phyloP scores from a whole-genome alignment of 92 coral and sea anemone species.

The Phenganax stokvisi region DNA sequence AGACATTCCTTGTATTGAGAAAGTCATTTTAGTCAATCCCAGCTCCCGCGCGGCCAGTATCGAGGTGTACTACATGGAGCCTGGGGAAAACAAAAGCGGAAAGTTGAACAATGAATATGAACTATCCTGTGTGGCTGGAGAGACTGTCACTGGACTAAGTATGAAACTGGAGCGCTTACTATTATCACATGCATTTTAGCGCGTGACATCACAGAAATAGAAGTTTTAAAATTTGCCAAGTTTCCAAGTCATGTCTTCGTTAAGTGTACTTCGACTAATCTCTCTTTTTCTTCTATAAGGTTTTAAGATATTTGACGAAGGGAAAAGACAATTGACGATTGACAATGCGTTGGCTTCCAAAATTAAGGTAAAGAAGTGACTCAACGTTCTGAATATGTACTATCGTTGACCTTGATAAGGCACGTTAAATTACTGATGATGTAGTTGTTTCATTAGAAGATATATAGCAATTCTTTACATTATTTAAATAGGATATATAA shows the following conservation, averaged over 20 bases:
- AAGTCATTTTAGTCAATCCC: constrained; percentile 64
- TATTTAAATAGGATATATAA: too few species aligned
- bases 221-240: neutral
- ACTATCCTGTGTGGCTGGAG: constrained; percentile 71
- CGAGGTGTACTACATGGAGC: constrained; percentile 58
- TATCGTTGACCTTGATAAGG: too few species aligned
- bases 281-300: constrained; percentile 43
- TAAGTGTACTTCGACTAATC: neutral
- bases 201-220: neutral
- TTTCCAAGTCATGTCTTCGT: too few species aligned
- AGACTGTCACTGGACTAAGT: constrained; percentile 72
- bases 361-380: constrained; percentile 55
- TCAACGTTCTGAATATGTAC: too few species aligned
- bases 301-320: constrained; percentile 84
- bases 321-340: constrained; percentile 65
- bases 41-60: constrained; percentile 72
- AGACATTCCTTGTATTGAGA: constrained; percentile 77
- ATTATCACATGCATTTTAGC: neutral
- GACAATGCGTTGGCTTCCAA: constrained; percentile 69
- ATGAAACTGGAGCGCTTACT: constrained; percentile 21
- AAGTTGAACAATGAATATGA: constrained; percentile 85
- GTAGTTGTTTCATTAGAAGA: too few species aligned
- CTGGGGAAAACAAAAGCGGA: constrained; percentile 48
- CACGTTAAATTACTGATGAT: too few species aligned
- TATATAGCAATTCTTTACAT: too few species aligned